Evolutionary conservation across 2,797 vertebrate species (phyloP).

Genomic region (Taenioides sp.): DNA sequence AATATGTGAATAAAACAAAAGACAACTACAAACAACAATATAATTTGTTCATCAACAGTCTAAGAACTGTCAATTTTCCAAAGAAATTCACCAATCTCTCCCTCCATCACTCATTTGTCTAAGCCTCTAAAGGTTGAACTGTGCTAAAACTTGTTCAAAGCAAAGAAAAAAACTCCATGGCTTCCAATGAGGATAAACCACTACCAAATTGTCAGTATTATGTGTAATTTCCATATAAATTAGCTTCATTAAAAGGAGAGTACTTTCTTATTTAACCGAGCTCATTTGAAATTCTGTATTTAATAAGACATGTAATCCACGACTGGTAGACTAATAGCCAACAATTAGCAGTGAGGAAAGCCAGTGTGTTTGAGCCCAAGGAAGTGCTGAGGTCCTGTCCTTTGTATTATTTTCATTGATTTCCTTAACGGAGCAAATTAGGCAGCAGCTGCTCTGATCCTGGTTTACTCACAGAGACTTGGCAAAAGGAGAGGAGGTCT

Average conservation of each 20-base stretch:
- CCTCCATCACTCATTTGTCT: not conserved
- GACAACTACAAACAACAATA: too few relatives aligned
- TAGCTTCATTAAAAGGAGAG: conserved; percentile 83
- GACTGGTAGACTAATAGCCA: conserved; percentile 80
- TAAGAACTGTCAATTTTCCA: too few relatives aligned
- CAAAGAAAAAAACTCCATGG: conserved; percentile 44
- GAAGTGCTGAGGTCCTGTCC: conserved; percentile 51
- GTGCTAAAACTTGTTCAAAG: conserved; percentile 24
- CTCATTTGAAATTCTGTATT: conserved; percentile 85
- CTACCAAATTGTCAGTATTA: conserved; percentile 75
- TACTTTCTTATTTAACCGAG: conserved; percentile 81
- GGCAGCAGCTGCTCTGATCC: conserved; percentile 62
- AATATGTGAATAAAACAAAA: too few relatives aligned
- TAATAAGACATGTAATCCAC: conserved; percentile 84
- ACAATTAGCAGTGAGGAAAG: conserved; percentile 70
- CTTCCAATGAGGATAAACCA: conserved; percentile 76
- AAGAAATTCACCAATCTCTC: not conserved
- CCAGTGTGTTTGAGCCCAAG: conserved; percentile 48
- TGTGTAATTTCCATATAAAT: conserved; percentile 85
- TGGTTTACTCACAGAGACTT: conserved; percentile 34
- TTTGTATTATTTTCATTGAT: conserved; percentile 58
- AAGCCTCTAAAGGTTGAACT: not conserved
- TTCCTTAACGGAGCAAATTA: conserved; percentile 62
- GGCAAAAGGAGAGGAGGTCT: conserved; percentile 33
- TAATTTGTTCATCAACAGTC: too few relatives aligned